These are phyloP conservation scores for Adineta ricciae DNA, from an alignment of 2,888 invertebrate genomes.

Conservation along the genomic window DNA sequence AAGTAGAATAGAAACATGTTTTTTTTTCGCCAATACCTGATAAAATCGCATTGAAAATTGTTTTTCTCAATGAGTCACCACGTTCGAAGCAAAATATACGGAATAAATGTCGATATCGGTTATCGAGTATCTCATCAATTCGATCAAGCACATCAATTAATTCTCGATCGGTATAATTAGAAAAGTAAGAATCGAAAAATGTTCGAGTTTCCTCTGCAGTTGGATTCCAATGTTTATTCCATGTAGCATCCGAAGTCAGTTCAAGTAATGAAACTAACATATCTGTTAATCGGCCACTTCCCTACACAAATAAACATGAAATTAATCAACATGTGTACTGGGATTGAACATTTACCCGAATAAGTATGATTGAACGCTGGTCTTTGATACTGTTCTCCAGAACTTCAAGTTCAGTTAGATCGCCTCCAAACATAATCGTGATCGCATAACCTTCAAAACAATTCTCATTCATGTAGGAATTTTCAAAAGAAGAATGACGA, in stretches of 20 bases:
- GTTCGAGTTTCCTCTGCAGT: too few relatives aligned
- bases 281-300: background rate
- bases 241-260: background rate
- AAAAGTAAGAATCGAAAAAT: too few relatives aligned
- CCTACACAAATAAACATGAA: background rate
- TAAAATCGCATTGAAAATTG: constrained; percentile 4
- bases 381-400: background rate
- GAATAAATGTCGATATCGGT: background rate
- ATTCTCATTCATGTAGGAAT: too few relatives aligned
- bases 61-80: background rate
- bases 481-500: too few relatives aligned
- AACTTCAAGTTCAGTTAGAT: background rate
- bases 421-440: background rate
- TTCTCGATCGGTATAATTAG: background rate
- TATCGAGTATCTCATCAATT: background rate
- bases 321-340: background rate
- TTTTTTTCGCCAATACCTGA: background rate
- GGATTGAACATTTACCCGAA: background rate
- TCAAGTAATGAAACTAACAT: background rate
- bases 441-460: background rate
- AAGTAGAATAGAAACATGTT: background rate
- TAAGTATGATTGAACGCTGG: background rate
- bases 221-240: too few relatives aligned
- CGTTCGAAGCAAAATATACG: background rate
- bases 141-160: background rate